phyloP scores from a whole-genome alignment of 2,797 vertebrate genomes.

The Macropus fuliginosus region DNA sequence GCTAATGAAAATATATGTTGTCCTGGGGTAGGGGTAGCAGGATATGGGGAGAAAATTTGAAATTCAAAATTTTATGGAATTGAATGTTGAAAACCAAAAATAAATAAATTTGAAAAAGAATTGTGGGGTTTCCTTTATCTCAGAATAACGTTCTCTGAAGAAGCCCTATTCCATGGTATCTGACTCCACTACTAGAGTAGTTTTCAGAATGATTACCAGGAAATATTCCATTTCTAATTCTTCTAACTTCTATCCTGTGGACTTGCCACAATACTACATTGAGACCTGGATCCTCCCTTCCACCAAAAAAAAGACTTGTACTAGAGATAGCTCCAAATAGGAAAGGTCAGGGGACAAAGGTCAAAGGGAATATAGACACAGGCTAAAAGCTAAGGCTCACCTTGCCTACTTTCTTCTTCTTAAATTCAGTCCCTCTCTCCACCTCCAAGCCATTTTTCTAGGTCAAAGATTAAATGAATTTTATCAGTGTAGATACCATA shows the following conservation, averaged over 20 bases:
- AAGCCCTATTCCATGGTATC: background rate
- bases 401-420: background rate
- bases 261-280: background rate
- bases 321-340: background rate
- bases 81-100: too few relatives aligned
- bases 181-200: background rate
- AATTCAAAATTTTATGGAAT: too few relatives aligned
- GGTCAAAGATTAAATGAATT: background rate
- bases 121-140: background rate
- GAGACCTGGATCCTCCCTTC: background rate
- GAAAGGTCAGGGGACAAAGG: background rate
- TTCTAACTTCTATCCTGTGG: background rate
- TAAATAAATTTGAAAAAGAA: background rate
- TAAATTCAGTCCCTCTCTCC: background rate
- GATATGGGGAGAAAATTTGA: too few relatives aligned
- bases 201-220: conserved; percentile 11
- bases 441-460: background rate
- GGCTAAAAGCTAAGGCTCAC: background rate
- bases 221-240: background rate
- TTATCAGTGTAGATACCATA: background rate
- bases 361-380: background rate
- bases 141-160: background rate
- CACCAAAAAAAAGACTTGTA: background rate
- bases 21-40: too few relatives aligned
- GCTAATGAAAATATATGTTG: too few relatives aligned